Evolutionary conservation across 2,888 invertebrate genomes (phyloP).

Genomic region (Sinohyriopsis cumingii): DNA sequence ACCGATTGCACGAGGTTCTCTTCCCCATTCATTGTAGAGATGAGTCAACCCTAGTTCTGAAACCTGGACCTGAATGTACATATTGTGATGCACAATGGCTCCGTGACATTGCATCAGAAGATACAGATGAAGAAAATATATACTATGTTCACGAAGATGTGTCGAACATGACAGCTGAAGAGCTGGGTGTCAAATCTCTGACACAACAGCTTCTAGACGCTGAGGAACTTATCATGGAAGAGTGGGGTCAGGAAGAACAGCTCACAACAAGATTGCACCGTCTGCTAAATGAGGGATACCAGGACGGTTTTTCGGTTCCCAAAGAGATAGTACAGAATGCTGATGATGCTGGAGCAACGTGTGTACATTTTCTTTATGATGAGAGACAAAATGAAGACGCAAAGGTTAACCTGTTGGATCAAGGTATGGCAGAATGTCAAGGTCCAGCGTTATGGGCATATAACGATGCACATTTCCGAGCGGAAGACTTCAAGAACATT

Average conservation of each 20-base stretch:
- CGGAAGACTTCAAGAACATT: constrained; percentile 64
- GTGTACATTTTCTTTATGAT: constrained; percentile 64
- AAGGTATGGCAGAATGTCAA: constrained; percentile 62
- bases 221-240: constrained; percentile 22
- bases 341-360: constrained; percentile 66
- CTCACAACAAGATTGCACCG: constrained; percentile 59
- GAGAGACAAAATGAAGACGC: constrained; percentile 33
- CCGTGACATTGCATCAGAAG: constrained; percentile 1
- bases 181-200: constrained; percentile 45
- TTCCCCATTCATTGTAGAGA: constrained; percentile 7
- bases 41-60: too few relatives aligned
- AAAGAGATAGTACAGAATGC: constrained; percentile 69
- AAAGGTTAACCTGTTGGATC: constrained; percentile 48
- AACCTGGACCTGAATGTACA: not conserved
- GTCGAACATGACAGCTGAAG: constrained; percentile 45
- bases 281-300: constrained; percentile 61
- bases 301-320: constrained; percentile 61
- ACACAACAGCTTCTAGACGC: constrained; percentile 26
- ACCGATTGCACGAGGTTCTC: constrained; percentile 3
- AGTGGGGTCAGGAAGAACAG: constrained; percentile 65
- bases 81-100: constrained; percentile 20
- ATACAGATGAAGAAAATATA: constrained; percentile 23
- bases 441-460: constrained; percentile 68
- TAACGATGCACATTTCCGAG: constrained; percentile 63
- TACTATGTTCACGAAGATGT: constrained; percentile 44